Percentiles rank a stretch among this genome's conserved stretches.
phyloP scores from a whole-genome alignment of 2,113 vertebrate species.

The Himantopus leucocephalus region DNA sequence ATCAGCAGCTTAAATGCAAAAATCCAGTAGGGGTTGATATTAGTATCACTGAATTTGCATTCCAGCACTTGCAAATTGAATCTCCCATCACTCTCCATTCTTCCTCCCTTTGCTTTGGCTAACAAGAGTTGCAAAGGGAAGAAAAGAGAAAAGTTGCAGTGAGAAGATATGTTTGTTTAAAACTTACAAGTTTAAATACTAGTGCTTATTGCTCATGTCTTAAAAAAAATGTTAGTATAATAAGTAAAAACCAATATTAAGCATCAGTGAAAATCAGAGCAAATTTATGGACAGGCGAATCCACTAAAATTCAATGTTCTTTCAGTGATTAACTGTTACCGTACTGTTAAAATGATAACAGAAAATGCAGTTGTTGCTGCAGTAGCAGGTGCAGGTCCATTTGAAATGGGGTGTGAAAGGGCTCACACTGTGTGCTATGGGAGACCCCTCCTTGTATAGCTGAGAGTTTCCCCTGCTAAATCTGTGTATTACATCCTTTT shows the following conservation, averaged over 20 bases:
- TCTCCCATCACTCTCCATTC: background rate
- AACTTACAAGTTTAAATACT: background rate
- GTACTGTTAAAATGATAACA: background rate
- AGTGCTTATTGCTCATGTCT: background rate
- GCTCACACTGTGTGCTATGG: background rate
- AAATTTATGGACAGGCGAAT: slow-evolving; percentile 5
- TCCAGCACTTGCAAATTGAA: slow-evolving; percentile 22
- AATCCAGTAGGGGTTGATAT: background rate
- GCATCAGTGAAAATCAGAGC: background rate
- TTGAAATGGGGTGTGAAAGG: background rate
- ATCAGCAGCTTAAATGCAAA: slow-evolving; percentile 29
- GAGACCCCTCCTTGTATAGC: rapidly evolving
- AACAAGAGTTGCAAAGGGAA: background rate
- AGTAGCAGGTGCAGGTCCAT: background rate
- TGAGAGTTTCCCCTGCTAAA: background rate
- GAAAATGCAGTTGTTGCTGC: slow-evolving; percentile 5
- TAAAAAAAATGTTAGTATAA: background rate
- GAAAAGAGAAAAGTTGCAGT: background rate
- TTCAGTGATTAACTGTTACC: background rate
- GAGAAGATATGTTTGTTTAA: background rate
- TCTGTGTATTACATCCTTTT: background rate
- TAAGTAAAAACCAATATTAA: background rate
- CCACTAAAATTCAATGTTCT: background rate
- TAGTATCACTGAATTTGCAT: slow-evolving; percentile 5
- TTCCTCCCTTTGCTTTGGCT: background rate